Percentiles rank a stretch among this genome's conserved stretches.
Conservation (phyloP, 2,113 vertebrate genomes). For the Etheostoma cragini region DNA sequence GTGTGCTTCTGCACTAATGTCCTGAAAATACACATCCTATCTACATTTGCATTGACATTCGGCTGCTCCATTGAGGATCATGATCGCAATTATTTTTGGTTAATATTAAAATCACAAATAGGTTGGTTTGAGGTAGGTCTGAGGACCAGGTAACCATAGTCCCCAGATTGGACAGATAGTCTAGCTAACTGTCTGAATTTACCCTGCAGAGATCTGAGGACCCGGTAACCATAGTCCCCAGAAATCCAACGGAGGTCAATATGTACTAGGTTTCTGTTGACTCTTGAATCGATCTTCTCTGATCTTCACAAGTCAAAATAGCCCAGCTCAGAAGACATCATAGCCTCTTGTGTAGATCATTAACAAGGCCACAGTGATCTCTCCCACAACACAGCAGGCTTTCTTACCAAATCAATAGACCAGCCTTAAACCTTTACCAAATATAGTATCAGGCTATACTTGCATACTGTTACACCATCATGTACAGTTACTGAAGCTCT, state of each 20-base stretch:
- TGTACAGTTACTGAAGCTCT: neutral
- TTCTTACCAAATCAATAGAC: constrained; percentile 64
- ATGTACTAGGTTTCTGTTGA: neutral
- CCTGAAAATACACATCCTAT: neutral
- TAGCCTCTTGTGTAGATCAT: constrained; percentile 38
- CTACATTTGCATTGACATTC: neutral
- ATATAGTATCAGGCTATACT: constrained; percentile 34
- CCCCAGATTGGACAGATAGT: too few species aligned
- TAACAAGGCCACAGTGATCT: constrained; percentile 23
- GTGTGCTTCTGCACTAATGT: neutral
- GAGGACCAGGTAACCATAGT: too few species aligned
- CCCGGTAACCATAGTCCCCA: too few species aligned
- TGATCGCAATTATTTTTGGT: too few species aligned
- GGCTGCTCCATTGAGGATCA: too few species aligned
- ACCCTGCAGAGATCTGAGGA: too few species aligned
- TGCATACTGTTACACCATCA: neutral
- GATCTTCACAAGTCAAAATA: constrained; percentile 1
- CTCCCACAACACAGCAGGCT: constrained; percentile 21
- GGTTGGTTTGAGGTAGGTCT: too few species aligned
- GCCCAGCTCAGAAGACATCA: constrained; percentile 7
- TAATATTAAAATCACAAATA: too few species aligned
- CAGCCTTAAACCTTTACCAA: constrained; percentile 57
- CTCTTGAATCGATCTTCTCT: neutral
- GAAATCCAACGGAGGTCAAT: too few species aligned
- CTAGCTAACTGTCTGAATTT: too few species aligned